These are phyloP conservation scores for Nasonia giraulti DNA, from an alignment of 1,140 invertebrate species.

Conservation along the genomic window DNA sequence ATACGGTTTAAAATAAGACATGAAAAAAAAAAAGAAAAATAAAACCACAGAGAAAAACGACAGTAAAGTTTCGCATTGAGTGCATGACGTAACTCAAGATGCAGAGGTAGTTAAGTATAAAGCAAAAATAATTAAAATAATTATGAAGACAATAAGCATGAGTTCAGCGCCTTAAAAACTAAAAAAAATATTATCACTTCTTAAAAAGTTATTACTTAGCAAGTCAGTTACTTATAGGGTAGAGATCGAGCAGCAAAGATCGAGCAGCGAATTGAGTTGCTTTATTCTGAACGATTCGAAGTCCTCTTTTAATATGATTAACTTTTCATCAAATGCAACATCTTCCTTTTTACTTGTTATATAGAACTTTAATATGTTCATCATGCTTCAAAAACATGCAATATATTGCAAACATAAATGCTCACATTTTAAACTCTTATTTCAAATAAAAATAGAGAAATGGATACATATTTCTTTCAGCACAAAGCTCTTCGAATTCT, in stretches of 20 bases:
- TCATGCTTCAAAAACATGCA: too few relatives aligned
- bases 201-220: not conserved
- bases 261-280: slow-evolving; percentile 24
- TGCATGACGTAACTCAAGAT: slow-evolving; percentile 44
- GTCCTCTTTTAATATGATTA: not conserved
- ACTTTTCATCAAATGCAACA: not conserved
- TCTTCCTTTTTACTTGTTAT: not conserved
- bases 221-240: slow-evolving; percentile 13
- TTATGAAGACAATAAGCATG: slow-evolving; percentile 30
- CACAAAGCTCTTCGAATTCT: slow-evolving; percentile 41
- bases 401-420: too few relatives aligned
- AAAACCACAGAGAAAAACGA: not conserved
- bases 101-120: slow-evolving; percentile 29
- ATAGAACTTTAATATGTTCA: too few relatives aligned
- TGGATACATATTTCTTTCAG: slow-evolving; percentile 4
- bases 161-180: not conserved
- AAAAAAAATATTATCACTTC: not conserved
- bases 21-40: slow-evolving; percentile 35
- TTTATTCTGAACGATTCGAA: slow-evolving; percentile 16
- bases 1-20: slow-evolving; percentile 25
- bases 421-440: not conserved
- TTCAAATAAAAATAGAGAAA: not conserved
- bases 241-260: slow-evolving; percentile 32
- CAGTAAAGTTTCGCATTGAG: slow-evolving; percentile 27
- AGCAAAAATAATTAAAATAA: slow-evolving; percentile 29